These are phyloP conservation scores for Apostichopus californicus DNA, from an alignment of 35 echinoderm and acorn worm species.

Conservation along the genomic window DNA sequence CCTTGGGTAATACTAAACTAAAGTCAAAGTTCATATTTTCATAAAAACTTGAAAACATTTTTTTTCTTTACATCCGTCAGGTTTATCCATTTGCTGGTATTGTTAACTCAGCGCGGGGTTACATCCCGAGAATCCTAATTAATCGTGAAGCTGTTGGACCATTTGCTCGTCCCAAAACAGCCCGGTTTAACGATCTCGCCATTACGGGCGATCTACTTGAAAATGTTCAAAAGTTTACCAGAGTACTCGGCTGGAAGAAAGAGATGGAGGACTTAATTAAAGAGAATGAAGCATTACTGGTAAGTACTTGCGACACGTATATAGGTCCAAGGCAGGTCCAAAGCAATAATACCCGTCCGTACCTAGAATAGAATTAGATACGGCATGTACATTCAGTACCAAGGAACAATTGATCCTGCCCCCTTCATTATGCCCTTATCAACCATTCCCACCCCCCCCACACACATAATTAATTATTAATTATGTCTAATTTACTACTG, in stretches of 20 bases:
- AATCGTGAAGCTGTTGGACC: constrained; percentile 85
- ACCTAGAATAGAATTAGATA: too few relatives aligned
- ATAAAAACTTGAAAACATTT: not conserved
- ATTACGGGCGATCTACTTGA: constrained; percentile 89
- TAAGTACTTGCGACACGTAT: constrained; percentile 25
- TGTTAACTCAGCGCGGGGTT: constrained; percentile 74
- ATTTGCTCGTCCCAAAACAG: constrained; percentile 59
- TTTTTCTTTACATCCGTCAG: constrained; percentile 9
- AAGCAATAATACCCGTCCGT: too few relatives aligned
- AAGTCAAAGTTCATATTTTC: too few relatives aligned
- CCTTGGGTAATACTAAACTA: too few relatives aligned
- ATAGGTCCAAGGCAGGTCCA: too few relatives aligned
- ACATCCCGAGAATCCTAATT: constrained; percentile 89
- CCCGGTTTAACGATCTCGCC: constrained; percentile 70
- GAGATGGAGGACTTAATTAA: constrained; percentile 89
- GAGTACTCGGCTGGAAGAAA: constrained; percentile 96
- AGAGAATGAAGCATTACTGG: constrained; percentile 72
- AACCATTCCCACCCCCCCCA: too few relatives aligned
- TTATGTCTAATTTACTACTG: too few relatives aligned
- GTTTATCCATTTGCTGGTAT: constrained; percentile 98
- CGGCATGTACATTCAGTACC: too few relatives aligned
- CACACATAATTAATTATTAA: not conserved
- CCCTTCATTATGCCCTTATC: too few relatives aligned
- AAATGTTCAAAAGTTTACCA: constrained; percentile 82
- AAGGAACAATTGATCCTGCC: too few relatives aligned